phyloP scores from a whole-genome alignment of 2,888 invertebrate genomes.

The Xylota segnis region DNA sequence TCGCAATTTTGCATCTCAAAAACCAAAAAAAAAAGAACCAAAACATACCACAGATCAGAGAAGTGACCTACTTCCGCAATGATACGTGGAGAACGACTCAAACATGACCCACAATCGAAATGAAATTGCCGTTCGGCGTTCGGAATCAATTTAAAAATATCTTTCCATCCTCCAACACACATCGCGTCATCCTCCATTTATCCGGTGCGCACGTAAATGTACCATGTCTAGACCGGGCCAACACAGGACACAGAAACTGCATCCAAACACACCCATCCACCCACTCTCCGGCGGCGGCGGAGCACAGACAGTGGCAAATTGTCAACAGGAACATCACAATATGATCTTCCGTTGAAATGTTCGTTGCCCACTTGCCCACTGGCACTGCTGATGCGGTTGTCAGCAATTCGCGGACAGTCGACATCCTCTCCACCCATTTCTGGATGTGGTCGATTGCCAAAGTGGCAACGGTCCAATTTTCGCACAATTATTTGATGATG shows the following conservation, averaged over 20 bases:
- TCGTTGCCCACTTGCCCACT: constrained; percentile 28
- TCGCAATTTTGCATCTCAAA: constrained; percentile 14
- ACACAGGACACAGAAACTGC: background rate
- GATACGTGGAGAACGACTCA: constrained; percentile 57
- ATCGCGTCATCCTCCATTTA: constrained; percentile 17
- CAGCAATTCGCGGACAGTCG: constrained; percentile 10
- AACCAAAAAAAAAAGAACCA: background rate
- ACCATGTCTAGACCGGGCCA: constrained; percentile 61
- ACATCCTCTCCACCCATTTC: constrained; percentile 30
- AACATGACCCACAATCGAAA: constrained; percentile 69
- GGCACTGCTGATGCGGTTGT: constrained; percentile 1
- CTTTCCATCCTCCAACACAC: constrained; percentile 18
- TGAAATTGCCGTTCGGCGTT: constrained; percentile 36
- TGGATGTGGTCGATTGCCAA: constrained; percentile 67
- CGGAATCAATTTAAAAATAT: constrained; percentile 56
- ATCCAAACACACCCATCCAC: constrained; percentile 6
- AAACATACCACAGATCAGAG: constrained; percentile 36
- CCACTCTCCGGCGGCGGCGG: background rate
- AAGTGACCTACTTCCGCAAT: constrained; percentile 54
- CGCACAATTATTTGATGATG: constrained; percentile 62
- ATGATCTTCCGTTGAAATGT: constrained; percentile 60
- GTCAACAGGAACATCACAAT: constrained; percentile 62
- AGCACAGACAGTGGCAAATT: constrained; percentile 43
- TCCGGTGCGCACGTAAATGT: constrained; percentile 44
- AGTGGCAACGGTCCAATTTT: constrained; percentile 69